Percentiles rank a stretch among this genome's conserved stretches.
Evolutionary conservation across 2,888 invertebrate genomes (phyloP).

Genomic region (Leptodirus hochenwartii): DNA sequence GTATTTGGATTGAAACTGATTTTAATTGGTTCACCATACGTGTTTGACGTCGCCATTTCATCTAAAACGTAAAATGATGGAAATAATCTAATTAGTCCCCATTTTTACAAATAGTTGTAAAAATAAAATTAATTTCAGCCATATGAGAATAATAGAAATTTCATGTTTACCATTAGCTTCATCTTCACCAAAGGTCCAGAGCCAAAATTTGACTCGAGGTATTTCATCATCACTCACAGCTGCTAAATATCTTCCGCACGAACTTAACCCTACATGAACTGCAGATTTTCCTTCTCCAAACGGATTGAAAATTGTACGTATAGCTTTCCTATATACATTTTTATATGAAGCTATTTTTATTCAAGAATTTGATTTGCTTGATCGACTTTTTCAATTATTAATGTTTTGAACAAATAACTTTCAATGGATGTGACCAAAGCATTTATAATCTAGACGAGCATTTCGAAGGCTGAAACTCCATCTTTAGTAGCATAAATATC

Average conservation of each 20-base stretch:
- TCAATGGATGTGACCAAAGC: too few species aligned
- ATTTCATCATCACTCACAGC: conserved; percentile 32
- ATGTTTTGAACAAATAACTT: too few species aligned
- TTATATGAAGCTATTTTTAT: too few species aligned
- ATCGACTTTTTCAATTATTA: too few species aligned
- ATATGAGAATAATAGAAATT: too few species aligned
- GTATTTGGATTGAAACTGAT: conserved; percentile 25
- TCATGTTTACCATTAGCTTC: conserved; percentile 32
- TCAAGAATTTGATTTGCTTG: too few species aligned
- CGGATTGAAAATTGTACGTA: conserved; percentile 34
- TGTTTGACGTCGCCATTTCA: conserved; percentile 10
- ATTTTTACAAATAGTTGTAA: conserved; percentile 3
- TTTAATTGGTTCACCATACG: conserved; percentile 16
- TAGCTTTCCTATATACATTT: conserved; percentile 29
- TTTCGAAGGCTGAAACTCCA: too few species aligned
- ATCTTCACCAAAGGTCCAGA: conserved; percentile 37
- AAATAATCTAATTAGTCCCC: background rate
- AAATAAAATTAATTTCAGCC: conserved; percentile 4
- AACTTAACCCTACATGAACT: conserved; percentile 31
- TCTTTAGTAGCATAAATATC: too few species aligned
- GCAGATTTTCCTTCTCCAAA: conserved; percentile 24
- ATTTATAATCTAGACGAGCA: too few species aligned
- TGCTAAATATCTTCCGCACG: conserved; percentile 37
- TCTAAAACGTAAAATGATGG: conserved; percentile 9
- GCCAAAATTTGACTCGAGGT: conserved; percentile 37